Conservation (phyloP, 64 coral and sea anemone species). For the Orbicella faveolata region DNA sequence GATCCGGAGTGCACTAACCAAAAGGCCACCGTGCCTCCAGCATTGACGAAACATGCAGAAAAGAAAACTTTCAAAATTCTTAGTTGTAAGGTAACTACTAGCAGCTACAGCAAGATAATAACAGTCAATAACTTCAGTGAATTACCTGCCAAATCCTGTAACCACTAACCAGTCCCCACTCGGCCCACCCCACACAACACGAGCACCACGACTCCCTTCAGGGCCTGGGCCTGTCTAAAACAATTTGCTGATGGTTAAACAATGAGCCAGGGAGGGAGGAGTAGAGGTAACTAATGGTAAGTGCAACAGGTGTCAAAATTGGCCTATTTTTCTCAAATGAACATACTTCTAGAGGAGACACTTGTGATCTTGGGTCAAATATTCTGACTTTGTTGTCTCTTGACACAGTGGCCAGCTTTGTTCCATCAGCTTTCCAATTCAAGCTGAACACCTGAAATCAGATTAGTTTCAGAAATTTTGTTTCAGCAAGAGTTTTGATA, state of each 20-base stretch:
- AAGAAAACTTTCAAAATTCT: no score
- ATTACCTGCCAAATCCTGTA: constrained; percentile 82
- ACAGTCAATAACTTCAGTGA: background rate
- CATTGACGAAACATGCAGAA: no score
- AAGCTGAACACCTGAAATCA: constrained; percentile 80
- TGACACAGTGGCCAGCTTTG: constrained; percentile 67
- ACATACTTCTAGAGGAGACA: constrained; percentile 40
- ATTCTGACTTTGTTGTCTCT: constrained; percentile 85
- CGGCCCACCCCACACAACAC: constrained; percentile 85
- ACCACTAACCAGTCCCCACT: constrained; percentile 70
- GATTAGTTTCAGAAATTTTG: background rate
- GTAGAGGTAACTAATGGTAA: no score
- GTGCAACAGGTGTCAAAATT: no score
- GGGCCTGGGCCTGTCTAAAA: constrained; percentile 82
- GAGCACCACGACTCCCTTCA: constrained; percentile 81
- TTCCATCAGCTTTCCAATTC: constrained; percentile 80
- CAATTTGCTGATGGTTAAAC: background rate
- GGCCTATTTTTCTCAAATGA: background rate
- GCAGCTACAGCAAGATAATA: background rate
- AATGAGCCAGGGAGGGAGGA: background rate
- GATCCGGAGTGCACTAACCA: no score
- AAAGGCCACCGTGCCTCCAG: no score
- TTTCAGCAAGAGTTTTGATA: background rate
- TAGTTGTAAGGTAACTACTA: no score
- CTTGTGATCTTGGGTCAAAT: constrained; percentile 85